Evolutionary conservation across 2,113 vertebrate genomes (phyloP).

Genomic region (Alces alces): DNA sequence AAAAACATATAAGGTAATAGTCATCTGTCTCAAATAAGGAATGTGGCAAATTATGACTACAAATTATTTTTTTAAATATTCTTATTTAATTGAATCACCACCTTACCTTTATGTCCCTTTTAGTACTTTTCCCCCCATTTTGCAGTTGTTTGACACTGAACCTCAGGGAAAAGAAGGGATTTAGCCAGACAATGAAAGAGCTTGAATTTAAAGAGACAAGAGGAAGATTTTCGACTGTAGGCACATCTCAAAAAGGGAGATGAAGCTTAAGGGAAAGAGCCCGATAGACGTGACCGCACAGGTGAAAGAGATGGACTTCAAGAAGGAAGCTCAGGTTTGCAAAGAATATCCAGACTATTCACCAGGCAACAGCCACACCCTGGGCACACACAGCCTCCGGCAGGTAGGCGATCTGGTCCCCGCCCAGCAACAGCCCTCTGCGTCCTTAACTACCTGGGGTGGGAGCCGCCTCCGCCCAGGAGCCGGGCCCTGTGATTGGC

Average conservation of each 20-base stretch:
- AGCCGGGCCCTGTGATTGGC: neutral
- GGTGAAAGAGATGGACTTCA: neutral
- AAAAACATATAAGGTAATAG: neutral
- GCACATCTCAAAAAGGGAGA: neutral
- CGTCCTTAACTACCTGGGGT: slow-evolving; percentile 38
- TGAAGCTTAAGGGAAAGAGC: neutral
- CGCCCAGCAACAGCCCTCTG: slow-evolving; percentile 41
- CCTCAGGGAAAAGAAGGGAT: neutral
- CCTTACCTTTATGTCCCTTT: neutral
- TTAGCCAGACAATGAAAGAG: neutral
- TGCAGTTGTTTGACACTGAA: neutral
- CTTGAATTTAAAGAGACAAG: neutral
- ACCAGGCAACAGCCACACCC: neutral
- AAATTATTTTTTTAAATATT: neutral
- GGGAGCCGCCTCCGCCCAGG: fast-evolving
- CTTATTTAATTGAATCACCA: neutral
- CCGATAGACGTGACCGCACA: fast-evolving
- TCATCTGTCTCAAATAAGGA: neutral
- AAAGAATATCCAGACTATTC: neutral
- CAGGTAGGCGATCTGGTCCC: neutral
- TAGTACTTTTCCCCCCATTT: neutral
- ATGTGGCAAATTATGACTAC: neutral
- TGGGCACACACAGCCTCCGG: fast-evolving
- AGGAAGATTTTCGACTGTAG: neutral
- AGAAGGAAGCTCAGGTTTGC: neutral